Base-by-base conservation (phyloP, 2,888 invertebrate species). In the Pterostichus niger region DNA sequence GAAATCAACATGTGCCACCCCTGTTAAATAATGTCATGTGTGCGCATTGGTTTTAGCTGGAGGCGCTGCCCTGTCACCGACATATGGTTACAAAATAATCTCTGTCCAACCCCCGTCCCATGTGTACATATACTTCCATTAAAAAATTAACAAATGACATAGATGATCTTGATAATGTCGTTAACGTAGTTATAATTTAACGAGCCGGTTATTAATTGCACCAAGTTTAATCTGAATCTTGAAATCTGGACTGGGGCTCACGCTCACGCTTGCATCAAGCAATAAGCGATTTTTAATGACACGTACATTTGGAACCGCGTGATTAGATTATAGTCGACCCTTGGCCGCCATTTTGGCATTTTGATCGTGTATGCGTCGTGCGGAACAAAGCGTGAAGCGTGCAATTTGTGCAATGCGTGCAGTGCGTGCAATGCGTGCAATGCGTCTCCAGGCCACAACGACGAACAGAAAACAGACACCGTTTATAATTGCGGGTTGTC, bases 141-240 rank as follows among this genome's bases (percentile, higher is more conserved):
- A 82, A 89, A 88, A 88, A 89, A 89, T 89, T 89, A 89, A 89
- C 89, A 89, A 89, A 88, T 89, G 89, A 89, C 88, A 89, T 87
- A 87, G 87, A 87, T 87, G 87, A 89, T 89, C 89, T 88, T 88
- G 89, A 88, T 89, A 88, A 87, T 89, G 88, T 88, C 88, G 88
- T 88, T 89, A 82, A 88, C 86, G 87, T 88, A 88, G 88, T 89
- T 89, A 87, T 85, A 84, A 84, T 85, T 86, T 87, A 89, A 89
- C 88, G 86, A 88, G 88, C 87, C 86, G 87, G 87, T 88, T 89
- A 89, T 89, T 89, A 89, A 89, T 89, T 89, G 88, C 86, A 86
- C 84, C 86, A 86, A 84, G 80, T 85, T 86, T 87, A 88, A 89
- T 89, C 89, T 89, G 88, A 89, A 89, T 89, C 88, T 88, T 75